Evolutionary conservation across 2,888 invertebrate genomes (phyloP).

Genomic region (Rhorus exstirpatorius): DNA sequence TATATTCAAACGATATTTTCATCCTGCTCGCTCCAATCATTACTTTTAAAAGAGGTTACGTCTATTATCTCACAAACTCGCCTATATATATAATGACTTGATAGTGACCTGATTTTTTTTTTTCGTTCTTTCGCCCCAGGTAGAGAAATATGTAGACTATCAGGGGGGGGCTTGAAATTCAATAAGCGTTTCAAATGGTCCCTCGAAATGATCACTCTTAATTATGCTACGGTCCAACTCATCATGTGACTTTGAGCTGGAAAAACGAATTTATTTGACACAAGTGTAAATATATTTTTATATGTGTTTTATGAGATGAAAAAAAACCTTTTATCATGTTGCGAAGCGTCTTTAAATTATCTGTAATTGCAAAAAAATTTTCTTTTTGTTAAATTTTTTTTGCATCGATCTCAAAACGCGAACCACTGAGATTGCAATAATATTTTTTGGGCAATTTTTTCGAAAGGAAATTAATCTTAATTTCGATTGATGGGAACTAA

Average conservation of each 20-base stretch:
- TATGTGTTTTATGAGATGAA: neutral
- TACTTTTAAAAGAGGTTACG: slow-evolving; percentile 43
- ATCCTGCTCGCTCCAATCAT: slow-evolving; percentile 37
- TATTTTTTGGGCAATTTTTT: no score
- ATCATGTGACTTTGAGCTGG: neutral
- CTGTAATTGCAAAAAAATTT: no score
- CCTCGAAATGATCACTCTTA: slow-evolving; percentile 20
- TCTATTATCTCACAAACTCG: slow-evolving; percentile 39
- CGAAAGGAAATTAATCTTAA: no score
- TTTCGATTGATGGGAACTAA: no score
- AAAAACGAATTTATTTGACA: slow-evolving; percentile 4
- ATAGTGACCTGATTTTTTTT: slow-evolving; percentile 38
- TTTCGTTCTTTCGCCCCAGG: slow-evolving; percentile 1
- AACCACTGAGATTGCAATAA: no score
- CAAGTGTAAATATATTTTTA: neutral
- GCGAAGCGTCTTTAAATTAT: no score
- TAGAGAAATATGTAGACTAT: slow-evolving; percentile 37
- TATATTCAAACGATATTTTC: slow-evolving; percentile 32
- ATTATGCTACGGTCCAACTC: slow-evolving; percentile 30
- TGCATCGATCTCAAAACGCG: no score
- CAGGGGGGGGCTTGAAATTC: neutral
- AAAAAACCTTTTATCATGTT: no score
- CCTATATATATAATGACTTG: slow-evolving; percentile 18
- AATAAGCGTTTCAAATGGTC: slow-evolving; percentile 3
- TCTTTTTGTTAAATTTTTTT: no score